Evolutionary conservation across 2,888 invertebrate species (phyloP), one percentile per base, ranked within the genome.

Genomic region (Harmothoe impar): DNA sequence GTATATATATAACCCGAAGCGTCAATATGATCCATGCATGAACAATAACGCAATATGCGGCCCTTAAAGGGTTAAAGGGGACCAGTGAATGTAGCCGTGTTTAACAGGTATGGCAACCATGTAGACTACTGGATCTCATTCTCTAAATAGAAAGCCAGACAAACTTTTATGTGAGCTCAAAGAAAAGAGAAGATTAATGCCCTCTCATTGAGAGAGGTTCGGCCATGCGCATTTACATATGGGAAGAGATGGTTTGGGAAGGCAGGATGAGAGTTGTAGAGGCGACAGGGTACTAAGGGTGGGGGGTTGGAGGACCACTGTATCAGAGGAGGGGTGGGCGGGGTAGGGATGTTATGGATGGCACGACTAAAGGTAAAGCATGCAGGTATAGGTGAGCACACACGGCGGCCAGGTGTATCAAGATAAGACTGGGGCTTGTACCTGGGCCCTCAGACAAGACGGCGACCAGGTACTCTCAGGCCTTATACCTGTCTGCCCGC

Each of bases 401-500:
- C 62, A 62, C 20, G 23, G n/a, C 62, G 72, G 3, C 29, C 72
- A 29, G 68, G 72, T 25, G 72, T 25, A 72, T 72, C 29, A 29
- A 25, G 72, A 72, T 72, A 72, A 72, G 72, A 72, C 72, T 7
- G 29, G 72, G 25, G 29, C 25, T 72, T n/a, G 25, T 29, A 29
- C 29, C 25, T n/a, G 72, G 31, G 72, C 15, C 72, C 72, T 29
- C 15, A 72, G 72, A 72, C 72, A 72, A 72, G 72, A 29, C 72
- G 72, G 72, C 72, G 72, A 72, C 72, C 72, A 72, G 72, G 72
- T 29, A 62, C 72, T 29, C 72, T 72, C 29, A 72, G 25, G n/a
- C 72, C 29, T 29, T 15, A 15, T n/a, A n/a, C 25, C 72, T 72
- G 72, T 29, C 72, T 72, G n/a, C 29, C 72, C 25, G 72, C 72